Evolutionary conservation across 2,888 invertebrate genomes (phyloP), one percentile per base, ranked within the genome.

Genomic region (Hydraecia micacea): DNA sequence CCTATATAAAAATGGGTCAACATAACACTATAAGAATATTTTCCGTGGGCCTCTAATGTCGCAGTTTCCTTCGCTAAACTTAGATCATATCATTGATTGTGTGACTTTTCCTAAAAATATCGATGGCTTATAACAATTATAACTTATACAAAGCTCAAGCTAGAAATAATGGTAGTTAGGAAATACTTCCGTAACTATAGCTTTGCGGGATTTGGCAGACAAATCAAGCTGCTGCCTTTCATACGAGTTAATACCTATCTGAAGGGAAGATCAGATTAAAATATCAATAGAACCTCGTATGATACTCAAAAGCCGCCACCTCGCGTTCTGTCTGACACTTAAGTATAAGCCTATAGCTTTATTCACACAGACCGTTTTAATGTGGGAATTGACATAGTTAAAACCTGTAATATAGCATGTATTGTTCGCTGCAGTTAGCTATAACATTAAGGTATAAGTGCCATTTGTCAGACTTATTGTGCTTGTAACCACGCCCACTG

Each of bases 261-360:
- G 21, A 9, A 28, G 21, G 18, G 13, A 42, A 46, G 32, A 28
- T 13, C 21, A 32, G 32, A 32, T 69, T 42, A 15, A 77, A 62
- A 77, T 52, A 68, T n/a, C 49, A 77, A 42, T 32, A 42, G 8
- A 18, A 2, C 25, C 52, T 36, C 13, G n/a, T 65, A 6, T 9
- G 8, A 7, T 39, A 46, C 8, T 65, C 15, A 21, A 18, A 52
- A 36, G 7, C 9, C 39, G 6, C 32, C 5, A 49, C 58, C 58
- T 58, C 2, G 21, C 46, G 32, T 72, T 46, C 55, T n/a, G 36
- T 79, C 72, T 79, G 80, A 42, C 58, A 80, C 25, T 46, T 78
- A 58, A 58, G n/a, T 58, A 52, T 21, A 52, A 52, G 25, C 70
- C 62, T 21, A 7, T 32, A 55, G 39, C 9, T 39, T 63, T 60